Evolutionary conservation across 2,113 vertebrate species (phyloP).

Genomic region (Hippocampus barbouri): DNA sequence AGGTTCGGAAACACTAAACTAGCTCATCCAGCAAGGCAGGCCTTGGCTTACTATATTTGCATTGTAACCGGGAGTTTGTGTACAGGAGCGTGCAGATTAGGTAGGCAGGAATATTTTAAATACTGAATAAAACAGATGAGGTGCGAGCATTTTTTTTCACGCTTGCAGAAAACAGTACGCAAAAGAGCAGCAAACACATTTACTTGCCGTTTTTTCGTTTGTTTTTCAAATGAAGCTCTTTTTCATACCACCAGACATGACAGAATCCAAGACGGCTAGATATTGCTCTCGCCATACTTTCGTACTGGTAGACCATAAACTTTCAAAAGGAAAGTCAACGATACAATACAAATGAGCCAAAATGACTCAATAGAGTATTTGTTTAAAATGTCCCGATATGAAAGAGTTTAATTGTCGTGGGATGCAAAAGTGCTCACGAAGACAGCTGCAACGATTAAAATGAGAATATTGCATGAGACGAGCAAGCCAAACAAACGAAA

Average conservation of each 20-base stretch:
- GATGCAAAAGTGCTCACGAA: background rate
- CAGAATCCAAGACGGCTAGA: background rate
- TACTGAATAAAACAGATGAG: constrained; percentile 46
- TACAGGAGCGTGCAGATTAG: constrained; percentile 35
- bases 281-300: background rate
- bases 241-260: background rate
- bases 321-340: too few relatives aligned
- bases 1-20: constrained; percentile 9
- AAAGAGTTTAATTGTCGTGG: background rate
- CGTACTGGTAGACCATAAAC: background rate
- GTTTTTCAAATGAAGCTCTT: background rate
- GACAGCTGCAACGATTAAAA: background rate
- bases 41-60: constrained; percentile 46
- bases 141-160: background rate
- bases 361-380: too few relatives aligned
- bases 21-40: constrained; percentile 29
- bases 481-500: background rate
- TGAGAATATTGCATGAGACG: background rate
- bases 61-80: constrained; percentile 47
- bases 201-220: background rate
- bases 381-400: too few relatives aligned
- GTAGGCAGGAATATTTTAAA: constrained; percentile 35
- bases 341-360: too few relatives aligned
- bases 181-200: background rate
- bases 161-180: background rate